Conservation (phyloP, 2,888 invertebrate species). For the Ophion slaviceki region DNA sequence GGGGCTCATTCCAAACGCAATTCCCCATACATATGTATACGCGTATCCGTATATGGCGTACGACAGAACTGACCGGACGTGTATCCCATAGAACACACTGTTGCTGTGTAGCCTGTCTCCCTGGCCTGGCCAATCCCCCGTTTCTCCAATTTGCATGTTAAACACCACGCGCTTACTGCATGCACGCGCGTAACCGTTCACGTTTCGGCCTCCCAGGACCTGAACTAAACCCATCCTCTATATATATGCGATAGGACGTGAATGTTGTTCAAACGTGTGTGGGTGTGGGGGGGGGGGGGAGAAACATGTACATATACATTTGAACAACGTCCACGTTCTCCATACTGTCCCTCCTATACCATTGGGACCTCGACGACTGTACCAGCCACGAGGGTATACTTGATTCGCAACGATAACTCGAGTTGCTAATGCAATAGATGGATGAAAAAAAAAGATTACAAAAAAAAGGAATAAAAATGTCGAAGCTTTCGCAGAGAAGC, state of each 20-base stretch:
- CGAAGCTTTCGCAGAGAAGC: slow-evolving; percentile 5
- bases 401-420: slow-evolving; percentile 64
- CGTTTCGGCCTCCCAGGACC: slow-evolving; percentile 66
- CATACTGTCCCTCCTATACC: slow-evolving; percentile 16
- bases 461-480: slow-evolving; percentile 2
- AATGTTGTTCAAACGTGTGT: slow-evolving; percentile 56
- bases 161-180: slow-evolving; percentile 71
- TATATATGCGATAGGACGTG: neutral
- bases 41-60: slow-evolving; percentile 8
- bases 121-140: slow-evolving; percentile 76
- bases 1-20: slow-evolving; percentile 30
- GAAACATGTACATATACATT: slow-evolving; percentile 5
- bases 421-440: slow-evolving; percentile 62
- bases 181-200: slow-evolving; percentile 56
- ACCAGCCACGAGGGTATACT: slow-evolving; percentile 44
- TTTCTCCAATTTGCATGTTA: slow-evolving; percentile 82
- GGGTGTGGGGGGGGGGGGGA: slow-evolving; percentile 48
- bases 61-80: slow-evolving; percentile 57
- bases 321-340: slow-evolving; percentile 38
- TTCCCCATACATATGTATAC: slow-evolving; percentile 36
- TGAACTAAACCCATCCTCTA: slow-evolving; percentile 47
- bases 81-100: slow-evolving; percentile 64
- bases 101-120: slow-evolving; percentile 53
- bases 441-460: slow-evolving; percentile 18
- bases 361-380: slow-evolving; percentile 43